Evolutionary conservation across 2,113 vertebrate species (phyloP).

Genomic region (Pseudopodoces humilis): DNA sequence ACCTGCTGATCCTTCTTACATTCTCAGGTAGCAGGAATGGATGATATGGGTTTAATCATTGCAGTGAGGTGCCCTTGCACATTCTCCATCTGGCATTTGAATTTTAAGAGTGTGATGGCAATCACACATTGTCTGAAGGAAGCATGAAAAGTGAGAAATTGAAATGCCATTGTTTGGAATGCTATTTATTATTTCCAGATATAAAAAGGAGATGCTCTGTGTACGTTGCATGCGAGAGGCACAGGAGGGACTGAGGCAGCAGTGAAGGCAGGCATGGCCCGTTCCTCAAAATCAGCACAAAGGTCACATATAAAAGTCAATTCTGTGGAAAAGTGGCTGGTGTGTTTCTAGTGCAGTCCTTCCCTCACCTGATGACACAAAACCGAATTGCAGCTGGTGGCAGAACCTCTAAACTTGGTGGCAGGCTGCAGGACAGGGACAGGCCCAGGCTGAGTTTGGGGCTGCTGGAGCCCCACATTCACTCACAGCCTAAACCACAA

Average conservation of each 20-base stretch:
- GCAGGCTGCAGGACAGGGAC: background rate
- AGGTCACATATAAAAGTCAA: background rate
- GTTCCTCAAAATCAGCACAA: background rate
- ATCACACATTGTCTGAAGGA: background rate
- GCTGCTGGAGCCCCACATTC: background rate
- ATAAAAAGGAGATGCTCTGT: background rate
- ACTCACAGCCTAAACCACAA: background rate
- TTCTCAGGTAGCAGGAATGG: background rate
- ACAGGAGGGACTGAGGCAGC: background rate
- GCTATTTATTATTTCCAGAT: constrained; percentile 28
- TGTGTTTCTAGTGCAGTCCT: background rate
- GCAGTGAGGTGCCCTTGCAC: background rate
- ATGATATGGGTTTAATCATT: background rate
- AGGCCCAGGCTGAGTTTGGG: background rate
- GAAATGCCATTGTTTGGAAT: background rate
- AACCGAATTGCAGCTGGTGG: background rate
- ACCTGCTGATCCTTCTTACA: background rate
- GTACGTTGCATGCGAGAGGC: background rate
- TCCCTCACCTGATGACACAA: background rate
- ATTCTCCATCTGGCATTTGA: background rate
- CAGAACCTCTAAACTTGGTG: background rate
- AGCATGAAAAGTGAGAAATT: background rate
- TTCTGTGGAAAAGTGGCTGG: background rate
- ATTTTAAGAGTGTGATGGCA: background rate
- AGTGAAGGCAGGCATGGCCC: background rate